Evolutionary conservation across 2,113 vertebrate genomes (phyloP).

Genomic region (Sialia sialis): DNA sequence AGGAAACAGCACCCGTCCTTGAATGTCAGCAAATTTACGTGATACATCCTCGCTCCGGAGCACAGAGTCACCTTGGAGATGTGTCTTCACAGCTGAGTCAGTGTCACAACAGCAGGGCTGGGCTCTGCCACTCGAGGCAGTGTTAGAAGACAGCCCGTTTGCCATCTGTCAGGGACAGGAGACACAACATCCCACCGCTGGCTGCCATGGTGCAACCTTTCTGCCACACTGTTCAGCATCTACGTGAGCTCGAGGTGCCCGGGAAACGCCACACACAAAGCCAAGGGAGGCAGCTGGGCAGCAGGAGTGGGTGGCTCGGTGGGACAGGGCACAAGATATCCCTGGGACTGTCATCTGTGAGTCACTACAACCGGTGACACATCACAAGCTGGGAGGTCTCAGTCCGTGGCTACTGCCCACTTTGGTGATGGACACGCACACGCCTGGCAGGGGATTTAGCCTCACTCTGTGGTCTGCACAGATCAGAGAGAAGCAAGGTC

Average conservation of each 20-base stretch:
- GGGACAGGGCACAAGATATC: neutral
- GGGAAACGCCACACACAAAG: fast-evolving
- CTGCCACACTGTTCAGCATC: neutral
- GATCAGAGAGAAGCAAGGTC: neutral
- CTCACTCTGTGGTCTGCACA: neutral
- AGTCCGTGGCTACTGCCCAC: neutral
- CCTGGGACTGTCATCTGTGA: neutral
- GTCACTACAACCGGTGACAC: neutral
- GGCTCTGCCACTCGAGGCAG: neutral
- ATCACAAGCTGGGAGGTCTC: neutral
- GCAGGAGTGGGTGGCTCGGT: neutral
- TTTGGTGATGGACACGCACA: neutral
- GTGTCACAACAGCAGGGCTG: conserved; percentile 10
- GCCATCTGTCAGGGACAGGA: conserved; percentile 22
- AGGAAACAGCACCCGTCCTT: neutral
- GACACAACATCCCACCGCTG: neutral
- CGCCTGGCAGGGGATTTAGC: neutral
- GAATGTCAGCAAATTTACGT: neutral
- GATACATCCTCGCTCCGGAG: neutral
- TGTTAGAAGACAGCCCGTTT: neutral
- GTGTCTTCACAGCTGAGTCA: neutral
- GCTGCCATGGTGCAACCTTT: neutral
- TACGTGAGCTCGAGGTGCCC: fast-evolving
- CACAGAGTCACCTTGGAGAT: conserved; percentile 26
- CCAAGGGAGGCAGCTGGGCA: neutral